Conservation (phyloP, 2,113 vertebrate species). For the Chamaea fasciata region DNA sequence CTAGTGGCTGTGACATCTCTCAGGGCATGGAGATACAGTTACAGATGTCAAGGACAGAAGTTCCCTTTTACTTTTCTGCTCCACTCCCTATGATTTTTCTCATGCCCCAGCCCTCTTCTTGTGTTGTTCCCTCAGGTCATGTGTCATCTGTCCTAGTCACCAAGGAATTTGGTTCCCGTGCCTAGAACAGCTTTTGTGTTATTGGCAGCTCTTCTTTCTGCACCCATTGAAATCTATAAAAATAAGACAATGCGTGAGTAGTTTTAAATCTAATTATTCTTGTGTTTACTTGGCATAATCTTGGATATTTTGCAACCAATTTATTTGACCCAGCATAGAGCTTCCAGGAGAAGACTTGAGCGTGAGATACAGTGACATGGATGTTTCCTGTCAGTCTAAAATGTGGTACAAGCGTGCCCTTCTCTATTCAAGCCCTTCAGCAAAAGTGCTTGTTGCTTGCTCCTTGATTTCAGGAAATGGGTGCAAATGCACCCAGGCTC, state of each 20-base stretch:
- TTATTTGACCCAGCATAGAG: neutral
- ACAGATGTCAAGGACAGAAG: neutral
- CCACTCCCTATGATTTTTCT: neutral
- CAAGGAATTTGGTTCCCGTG: neutral
- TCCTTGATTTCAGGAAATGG: neutral
- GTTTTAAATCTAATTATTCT: slow-evolving; percentile 14
- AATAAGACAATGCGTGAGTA: neutral
- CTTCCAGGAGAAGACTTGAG: neutral
- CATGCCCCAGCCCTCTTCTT: neutral
- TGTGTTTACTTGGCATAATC: neutral
- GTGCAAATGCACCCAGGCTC: neutral
- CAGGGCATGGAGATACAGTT: neutral
- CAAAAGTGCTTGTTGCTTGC: neutral
- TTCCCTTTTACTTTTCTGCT: neutral
- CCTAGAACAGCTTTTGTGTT: neutral
- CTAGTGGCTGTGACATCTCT: neutral
- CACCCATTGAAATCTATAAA: neutral
- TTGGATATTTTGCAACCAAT: slow-evolving; percentile 9
- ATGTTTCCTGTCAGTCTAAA: neutral
- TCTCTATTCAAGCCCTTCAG: neutral
- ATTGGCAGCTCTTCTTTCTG: neutral
- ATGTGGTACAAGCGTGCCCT: accelerated
- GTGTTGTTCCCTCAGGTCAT: neutral
- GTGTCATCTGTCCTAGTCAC: neutral
- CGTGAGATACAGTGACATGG: accelerated